Percentiles rank a stretch among this genome's conserved stretches.
Conservation (phyloP, 2,888 invertebrate genomes). For the Chrysomela aeneicollis region DNA sequence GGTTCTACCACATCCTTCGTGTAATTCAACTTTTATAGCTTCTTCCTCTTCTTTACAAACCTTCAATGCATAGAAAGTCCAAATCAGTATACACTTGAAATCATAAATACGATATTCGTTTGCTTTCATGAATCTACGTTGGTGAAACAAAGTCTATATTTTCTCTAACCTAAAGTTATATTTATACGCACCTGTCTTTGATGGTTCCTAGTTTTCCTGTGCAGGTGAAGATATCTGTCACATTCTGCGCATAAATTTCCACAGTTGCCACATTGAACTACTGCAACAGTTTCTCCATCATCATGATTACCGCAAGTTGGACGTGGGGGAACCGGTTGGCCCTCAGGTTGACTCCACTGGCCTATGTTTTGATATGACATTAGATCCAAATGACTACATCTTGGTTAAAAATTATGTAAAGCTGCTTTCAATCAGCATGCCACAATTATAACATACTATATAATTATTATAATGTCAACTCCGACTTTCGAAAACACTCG, state of each 20-base stretch:
- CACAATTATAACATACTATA: not conserved
- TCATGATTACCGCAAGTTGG: conserved; percentile 96
- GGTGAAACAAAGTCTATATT: too few relatives aligned
- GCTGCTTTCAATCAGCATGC: not conserved
- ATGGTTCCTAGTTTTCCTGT: conserved; percentile 84
- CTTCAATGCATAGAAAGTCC: conserved; percentile 55
- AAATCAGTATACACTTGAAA: not conserved
- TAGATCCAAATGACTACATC: conserved; percentile 50
- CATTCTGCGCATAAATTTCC: conserved; percentile 96
- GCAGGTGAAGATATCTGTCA: conserved; percentile 93
- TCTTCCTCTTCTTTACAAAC: conserved; percentile 97
- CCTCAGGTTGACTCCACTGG: conserved; percentile 76
- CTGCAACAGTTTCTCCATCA: conserved; percentile 90
- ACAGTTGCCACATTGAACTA: conserved; percentile 90
- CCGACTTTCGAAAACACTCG: too few relatives aligned
- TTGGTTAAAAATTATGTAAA: not conserved
- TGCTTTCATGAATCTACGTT: too few relatives aligned
- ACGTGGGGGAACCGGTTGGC: conserved; percentile 68
- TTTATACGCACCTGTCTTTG: conserved; percentile 72
- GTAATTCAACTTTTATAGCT: conserved; percentile 95
- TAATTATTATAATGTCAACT: not conserved
- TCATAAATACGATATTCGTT: too few relatives aligned
- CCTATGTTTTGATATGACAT: conserved; percentile 65
- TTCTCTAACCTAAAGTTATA: too few relatives aligned
- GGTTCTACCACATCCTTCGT: conserved; percentile 94